Evolutionary conservation across 1,140 invertebrate genomes (phyloP).

Genomic region (Hestina assimilis): DNA sequence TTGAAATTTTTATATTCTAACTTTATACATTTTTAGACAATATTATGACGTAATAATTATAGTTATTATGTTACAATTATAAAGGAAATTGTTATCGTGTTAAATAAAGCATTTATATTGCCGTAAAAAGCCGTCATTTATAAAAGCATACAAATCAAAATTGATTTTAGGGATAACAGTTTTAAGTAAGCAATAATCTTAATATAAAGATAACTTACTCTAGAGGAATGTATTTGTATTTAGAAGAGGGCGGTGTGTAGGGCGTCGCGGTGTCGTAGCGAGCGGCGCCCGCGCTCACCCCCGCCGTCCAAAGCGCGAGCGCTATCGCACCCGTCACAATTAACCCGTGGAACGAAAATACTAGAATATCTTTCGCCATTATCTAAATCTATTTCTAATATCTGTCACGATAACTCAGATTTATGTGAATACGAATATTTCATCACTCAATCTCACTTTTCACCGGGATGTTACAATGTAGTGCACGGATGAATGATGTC

Average conservation of each 20-base stretch:
- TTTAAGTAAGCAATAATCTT: too few relatives aligned
- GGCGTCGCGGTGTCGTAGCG: conserved; percentile 65
- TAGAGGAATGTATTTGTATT: conserved; percentile 61
- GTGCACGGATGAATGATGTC: conserved; percentile 39
- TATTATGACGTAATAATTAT: background rate
- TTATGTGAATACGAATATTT: conserved; percentile 8
- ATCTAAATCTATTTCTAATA: background rate
- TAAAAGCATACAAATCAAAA: too few relatives aligned
- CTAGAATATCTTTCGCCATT: conserved; percentile 39
- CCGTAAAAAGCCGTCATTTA: too few relatives aligned
- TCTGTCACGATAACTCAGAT: background rate
- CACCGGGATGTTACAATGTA: background rate
- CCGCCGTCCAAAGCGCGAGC: conserved; percentile 54
- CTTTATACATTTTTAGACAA: background rate
- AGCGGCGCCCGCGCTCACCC: conserved; percentile 41
- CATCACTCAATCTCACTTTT: background rate
- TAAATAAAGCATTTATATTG: too few relatives aligned
- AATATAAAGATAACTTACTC: conserved; percentile 58
- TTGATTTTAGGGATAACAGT: too few relatives aligned
- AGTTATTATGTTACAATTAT: background rate
- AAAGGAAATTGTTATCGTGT: conserved; percentile 9
- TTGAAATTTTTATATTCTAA: too few relatives aligned
- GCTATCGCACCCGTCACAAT: conserved; percentile 45
- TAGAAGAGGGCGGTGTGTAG: conserved; percentile 49
- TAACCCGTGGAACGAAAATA: conserved; percentile 52